Evolutionary conservation across 2,888 invertebrate genomes (phyloP), one percentile per base, ranked within the genome.

Genomic region (Altica lythri): DNA sequence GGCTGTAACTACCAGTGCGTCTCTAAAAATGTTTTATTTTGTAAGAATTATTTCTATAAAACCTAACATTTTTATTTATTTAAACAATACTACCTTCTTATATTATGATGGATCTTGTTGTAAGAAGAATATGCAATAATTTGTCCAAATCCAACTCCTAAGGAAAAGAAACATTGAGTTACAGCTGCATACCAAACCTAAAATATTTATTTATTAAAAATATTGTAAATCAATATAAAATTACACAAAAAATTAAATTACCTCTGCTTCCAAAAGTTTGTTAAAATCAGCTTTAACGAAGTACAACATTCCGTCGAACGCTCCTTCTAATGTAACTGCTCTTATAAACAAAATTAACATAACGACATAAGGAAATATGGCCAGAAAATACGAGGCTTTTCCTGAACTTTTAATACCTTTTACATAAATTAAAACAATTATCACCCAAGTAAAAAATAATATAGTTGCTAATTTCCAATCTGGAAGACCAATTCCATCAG

Each of bases 321-420:
- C 86, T 1, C 92, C 92, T 0, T 86, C 84, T 43, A 87, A 69
- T 0, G 83, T 84, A 0, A 78, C 79, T 0, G 85, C 83, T 56
- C 86, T 81, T 42, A 90, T 82, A n/a, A 93, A 80, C 34, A 93
- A 76, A 22, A 85, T 83, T 53, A 90, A 77, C 75, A 93, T 82
- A 44, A 93, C 85, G 3, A 89, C 80, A 68, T 90, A 91, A 0
- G 92, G 92, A 72, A 92, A 92, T 2, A 93, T 74, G 0, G 94
- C 94, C n/a, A 94, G 84, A 74, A 95, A 90, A 75, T 94, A 95
- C 0, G 93, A 86, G 0, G 86, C 88, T 75, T 90, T 90, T 40
- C 91, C 90, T 0, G 89, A 86, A 67, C 88, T 88, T 72, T 86
- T 86, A 1, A 90, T 88, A 9, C 90, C 90, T 57, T 81, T 83